phyloP scores from a whole-genome alignment of 2,113 vertebrate genomes.

The Glaucidium brasilianum region DNA sequence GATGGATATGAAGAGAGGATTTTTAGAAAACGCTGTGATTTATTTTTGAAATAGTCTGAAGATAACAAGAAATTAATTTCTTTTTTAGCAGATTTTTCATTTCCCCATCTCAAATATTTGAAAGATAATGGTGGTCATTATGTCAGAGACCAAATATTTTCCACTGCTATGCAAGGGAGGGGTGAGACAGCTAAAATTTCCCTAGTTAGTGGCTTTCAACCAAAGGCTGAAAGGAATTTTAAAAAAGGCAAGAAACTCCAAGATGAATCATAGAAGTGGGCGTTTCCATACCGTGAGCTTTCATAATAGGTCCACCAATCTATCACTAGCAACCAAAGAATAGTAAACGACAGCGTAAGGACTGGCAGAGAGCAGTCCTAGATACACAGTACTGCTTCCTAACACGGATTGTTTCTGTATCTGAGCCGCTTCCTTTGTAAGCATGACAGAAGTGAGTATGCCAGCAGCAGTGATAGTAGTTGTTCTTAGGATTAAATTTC shows the following conservation, averaged over 20 bases:
- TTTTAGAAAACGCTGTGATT: neutral
- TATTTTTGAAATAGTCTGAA: neutral
- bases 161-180: neutral
- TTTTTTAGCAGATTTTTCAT: neutral
- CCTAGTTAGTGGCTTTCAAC: neutral
- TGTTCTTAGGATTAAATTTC: neutral
- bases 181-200: constrained; percentile 36
- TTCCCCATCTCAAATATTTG: neutral
- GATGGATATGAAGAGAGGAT: neutral
- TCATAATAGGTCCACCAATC: neutral
- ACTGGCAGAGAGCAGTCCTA: neutral
- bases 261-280: constrained; percentile 19
- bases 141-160: neutral
- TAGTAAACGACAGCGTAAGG: neutral
- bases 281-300: neutral
- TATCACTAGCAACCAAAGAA: neutral
- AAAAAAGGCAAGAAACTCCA: neutral
- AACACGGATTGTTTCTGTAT: neutral
- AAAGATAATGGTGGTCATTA: neutral
- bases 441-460: neutral
- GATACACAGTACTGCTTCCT: neutral
- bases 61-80: neutral
- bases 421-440: neutral
- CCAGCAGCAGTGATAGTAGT: neutral
- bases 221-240: neutral